Percentiles rank a stretch among this genome's conserved stretches.
Conservation (phyloP, 2,113 vertebrate genomes). For the Marmota flaviventris region DNA sequence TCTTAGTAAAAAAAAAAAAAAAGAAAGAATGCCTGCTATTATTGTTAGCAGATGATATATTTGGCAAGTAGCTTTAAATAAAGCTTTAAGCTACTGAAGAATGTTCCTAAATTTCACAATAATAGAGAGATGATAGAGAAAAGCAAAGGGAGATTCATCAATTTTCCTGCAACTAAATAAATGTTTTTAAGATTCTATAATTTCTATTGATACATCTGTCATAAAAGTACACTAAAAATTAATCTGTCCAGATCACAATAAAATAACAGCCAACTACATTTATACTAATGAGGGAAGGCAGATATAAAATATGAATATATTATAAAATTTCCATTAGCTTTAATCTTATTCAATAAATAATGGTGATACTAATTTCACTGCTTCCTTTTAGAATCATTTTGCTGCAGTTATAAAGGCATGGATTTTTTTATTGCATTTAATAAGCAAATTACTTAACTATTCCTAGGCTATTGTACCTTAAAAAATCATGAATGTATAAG, state of each 20-base stretch:
- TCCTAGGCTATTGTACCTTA: conserved; percentile 28
- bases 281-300: background rate
- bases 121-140: background rate
- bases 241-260: conserved; percentile 29
- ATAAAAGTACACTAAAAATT: conserved; percentile 36
- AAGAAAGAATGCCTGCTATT: conserved; percentile 28
- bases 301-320: background rate
- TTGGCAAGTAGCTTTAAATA: background rate
- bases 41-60: background rate
- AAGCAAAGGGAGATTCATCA: background rate
- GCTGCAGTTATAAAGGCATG: background rate
- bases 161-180: conserved; percentile 44
- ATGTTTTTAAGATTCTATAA: background rate
- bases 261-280: conserved; percentile 25
- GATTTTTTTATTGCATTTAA: conserved; percentile 31
- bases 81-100: conserved; percentile 23
- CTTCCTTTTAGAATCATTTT: conserved; percentile 45
- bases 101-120: conserved; percentile 14
- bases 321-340: conserved; percentile 40
- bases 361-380: background rate
- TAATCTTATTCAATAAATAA: conserved; percentile 54
- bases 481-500: background rate
- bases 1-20: background rate
- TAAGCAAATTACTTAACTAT: background rate
- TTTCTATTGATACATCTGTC: conserved; percentile 16